These are phyloP conservation scores for Bothrops alternatus DNA, from an alignment of 2,797 vertebrate genomes.

Conservation along the genomic window DNA sequence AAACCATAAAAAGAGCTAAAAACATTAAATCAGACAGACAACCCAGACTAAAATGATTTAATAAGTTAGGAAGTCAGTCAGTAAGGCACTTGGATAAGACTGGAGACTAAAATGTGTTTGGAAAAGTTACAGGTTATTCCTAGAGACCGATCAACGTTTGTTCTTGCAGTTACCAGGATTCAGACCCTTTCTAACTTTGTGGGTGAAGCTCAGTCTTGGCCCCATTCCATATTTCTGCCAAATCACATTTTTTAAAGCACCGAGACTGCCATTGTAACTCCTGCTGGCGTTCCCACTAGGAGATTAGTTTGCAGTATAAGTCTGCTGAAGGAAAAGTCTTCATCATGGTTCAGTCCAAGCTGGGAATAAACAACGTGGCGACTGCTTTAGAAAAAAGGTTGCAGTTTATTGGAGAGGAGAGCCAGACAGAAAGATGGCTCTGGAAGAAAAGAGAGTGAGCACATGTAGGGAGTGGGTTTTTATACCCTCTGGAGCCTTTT, in stretches of 20 bases:
- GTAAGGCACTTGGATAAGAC: neutral
- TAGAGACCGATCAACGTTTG: neutral
- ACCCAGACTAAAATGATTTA: neutral
- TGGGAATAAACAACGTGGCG: too few relatives aligned
- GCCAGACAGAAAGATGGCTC: too few relatives aligned
- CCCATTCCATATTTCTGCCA: neutral
- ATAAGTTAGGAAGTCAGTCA: neutral
- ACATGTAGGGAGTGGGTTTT: too few relatives aligned
- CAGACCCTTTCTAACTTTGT: neutral
- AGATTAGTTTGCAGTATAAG: too few relatives aligned
- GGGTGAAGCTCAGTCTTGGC: neutral
- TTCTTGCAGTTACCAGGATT: neutral
- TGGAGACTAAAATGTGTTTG: neutral
- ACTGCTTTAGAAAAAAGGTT: too few relatives aligned
- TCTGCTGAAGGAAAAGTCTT: too few relatives aligned
- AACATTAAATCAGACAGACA: neutral
- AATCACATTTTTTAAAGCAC: neutral
- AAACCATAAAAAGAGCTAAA: neutral
- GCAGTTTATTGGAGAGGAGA: too few relatives aligned
- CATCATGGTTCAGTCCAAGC: too few relatives aligned
- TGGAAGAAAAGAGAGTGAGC: too few relatives aligned
- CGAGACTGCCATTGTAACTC: too few relatives aligned
- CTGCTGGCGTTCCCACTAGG: too few relatives aligned
- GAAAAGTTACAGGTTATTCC: neutral
- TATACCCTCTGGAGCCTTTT: too few relatives aligned